Conservation (phyloP, 2,888 invertebrate species). For the Loripinus fragilis region DNA sequence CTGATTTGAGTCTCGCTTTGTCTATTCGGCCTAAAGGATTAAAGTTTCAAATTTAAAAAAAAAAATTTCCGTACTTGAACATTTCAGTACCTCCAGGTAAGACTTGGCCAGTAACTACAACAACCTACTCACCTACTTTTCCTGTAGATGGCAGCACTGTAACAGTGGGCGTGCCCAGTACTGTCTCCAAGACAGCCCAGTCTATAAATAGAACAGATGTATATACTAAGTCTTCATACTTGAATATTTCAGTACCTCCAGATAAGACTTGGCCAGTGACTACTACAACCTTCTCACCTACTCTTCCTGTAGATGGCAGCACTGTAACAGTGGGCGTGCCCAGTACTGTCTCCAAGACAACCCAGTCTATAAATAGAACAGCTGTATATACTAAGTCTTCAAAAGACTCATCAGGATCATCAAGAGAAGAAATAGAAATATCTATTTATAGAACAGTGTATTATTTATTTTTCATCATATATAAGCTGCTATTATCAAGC, state of each 20-base stretch:
- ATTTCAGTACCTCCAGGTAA: constrained; percentile 57
- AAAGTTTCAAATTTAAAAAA: too few relatives aligned
- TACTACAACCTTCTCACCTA: constrained; percentile 35
- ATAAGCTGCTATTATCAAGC: constrained; percentile 23
- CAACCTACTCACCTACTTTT: constrained; percentile 37
- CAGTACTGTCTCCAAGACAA: constrained; percentile 38
- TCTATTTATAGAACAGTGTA: constrained; percentile 54
- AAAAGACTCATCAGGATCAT: constrained; percentile 21
- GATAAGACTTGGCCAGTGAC: constrained; percentile 23
- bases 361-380: constrained; percentile 36
- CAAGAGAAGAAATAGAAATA: constrained; percentile 26
- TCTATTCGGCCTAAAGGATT: too few relatives aligned
- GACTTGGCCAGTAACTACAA: neutral
- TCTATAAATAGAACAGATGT: constrained; percentile 37
- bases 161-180: constrained; percentile 16
- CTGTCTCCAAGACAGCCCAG: constrained; percentile 39
- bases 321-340: constrained; percentile 22
- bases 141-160: constrained; percentile 35
- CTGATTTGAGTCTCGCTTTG: too few relatives aligned
- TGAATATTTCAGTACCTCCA: constrained; percentile 57
- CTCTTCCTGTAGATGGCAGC: constrained; percentile 34
- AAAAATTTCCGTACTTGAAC: too few relatives aligned
- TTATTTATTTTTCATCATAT: constrained; percentile 55
- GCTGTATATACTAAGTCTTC: constrained; percentile 33
- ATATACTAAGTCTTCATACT: constrained; percentile 33